phyloP scores from a whole-genome alignment of 92 coral and sea anemone species.

The Epizoanthus illoricatus region DNA sequence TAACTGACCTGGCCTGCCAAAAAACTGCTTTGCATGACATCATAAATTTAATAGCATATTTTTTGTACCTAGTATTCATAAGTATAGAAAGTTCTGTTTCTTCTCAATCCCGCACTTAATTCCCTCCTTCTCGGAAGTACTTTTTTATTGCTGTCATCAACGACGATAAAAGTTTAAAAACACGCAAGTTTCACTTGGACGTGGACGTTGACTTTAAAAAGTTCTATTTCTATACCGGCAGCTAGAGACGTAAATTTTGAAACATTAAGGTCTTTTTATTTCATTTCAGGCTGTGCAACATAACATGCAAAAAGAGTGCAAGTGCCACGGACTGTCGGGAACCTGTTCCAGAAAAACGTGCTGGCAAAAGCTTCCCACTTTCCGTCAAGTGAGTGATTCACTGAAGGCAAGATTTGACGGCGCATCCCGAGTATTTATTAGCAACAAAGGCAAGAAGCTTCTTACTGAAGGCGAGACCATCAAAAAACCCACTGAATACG shows the following conservation, averaged over 20 bases:
- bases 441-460: slow-evolving; percentile 72
- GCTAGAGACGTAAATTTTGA: not conserved
- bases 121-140: slow-evolving; percentile 1
- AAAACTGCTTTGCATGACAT: not conserved
- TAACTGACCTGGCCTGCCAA: not conserved
- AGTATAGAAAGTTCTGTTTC: not conserved
- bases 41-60: not conserved
- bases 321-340: slow-evolving; percentile 93
- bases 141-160: slow-evolving; percentile 16
- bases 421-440: slow-evolving; percentile 77
- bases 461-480: slow-evolving; percentile 70
- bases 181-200: slow-evolving; percentile 18
- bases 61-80: not conserved
- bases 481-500: slow-evolving; percentile 82
- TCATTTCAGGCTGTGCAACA: slow-evolving; percentile 80
- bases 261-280: slow-evolving; percentile 21
- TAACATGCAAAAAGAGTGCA: slow-evolving; percentile 78
- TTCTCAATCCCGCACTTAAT: not conserved
- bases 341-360: slow-evolving; percentile 79
- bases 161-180: not conserved
- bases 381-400: slow-evolving; percentile 63
- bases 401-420: slow-evolving; percentile 89
- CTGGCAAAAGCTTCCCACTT: slow-evolving; percentile 76
- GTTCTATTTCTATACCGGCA: not conserved
- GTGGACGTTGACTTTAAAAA: not conserved